A percentile compares a stretch with the other conserved stretches of the same genome.
Conservation (phyloP, 1,140 invertebrate genomes). For the Muscidifurax raptorellus region DNA sequence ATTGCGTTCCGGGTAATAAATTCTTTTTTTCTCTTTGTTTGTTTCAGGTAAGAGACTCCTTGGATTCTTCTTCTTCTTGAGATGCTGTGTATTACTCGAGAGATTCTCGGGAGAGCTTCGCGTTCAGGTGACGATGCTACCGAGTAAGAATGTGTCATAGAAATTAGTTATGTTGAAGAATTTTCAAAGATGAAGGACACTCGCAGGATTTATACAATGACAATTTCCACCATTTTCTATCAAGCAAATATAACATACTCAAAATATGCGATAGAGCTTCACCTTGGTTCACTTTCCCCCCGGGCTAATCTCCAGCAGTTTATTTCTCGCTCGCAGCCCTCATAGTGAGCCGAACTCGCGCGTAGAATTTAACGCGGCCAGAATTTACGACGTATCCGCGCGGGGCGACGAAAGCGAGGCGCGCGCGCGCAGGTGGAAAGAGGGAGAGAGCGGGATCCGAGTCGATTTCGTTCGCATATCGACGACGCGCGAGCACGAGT, state of each 20-base stretch:
- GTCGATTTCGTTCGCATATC: conserved; percentile 43
- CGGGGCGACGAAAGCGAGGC: conserved; percentile 43
- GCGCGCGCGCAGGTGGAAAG: conserved; percentile 11
- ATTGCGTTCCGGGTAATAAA: conserved; percentile 27
- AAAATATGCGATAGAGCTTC: not conserved
- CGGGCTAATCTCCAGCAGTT: not conserved
- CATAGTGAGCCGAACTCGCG: not conserved
- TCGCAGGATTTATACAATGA: no score
- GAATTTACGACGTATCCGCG: conserved; percentile 41
- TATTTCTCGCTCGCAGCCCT: not conserved
- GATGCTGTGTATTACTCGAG: not conserved
- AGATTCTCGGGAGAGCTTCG: no score
- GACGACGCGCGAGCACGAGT: not conserved
- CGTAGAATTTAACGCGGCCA: conserved; percentile 41
- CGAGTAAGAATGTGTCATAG: not conserved
- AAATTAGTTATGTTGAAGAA: not conserved
- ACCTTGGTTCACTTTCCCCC: not conserved
- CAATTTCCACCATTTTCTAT: no score
- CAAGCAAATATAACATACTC: not conserved
- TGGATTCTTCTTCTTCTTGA: conserved; percentile 17
- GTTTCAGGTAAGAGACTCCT: conserved; percentile 52
- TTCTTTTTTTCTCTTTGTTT: conserved; percentile 46
- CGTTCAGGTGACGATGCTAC: not conserved
- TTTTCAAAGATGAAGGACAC: not conserved
- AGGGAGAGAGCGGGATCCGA: conserved; percentile 30